phyloP scores from a whole-genome alignment of 2,797 vertebrate genomes.

The Sebastes alutus region DNA sequence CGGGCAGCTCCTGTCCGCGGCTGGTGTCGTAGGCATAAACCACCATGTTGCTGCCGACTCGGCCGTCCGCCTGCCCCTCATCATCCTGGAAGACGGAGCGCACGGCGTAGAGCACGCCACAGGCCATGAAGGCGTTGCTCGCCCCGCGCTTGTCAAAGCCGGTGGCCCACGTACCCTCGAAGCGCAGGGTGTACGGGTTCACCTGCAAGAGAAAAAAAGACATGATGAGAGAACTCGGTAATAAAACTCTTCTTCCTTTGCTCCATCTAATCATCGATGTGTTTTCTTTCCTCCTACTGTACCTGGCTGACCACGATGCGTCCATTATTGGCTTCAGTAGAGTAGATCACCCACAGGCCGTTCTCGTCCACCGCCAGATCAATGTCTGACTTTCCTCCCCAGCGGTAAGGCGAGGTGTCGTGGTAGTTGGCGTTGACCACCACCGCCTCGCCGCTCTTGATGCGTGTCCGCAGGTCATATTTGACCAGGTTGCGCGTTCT shows the following conservation, averaged over 20 bases:
- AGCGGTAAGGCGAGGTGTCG: conserved; percentile 94
- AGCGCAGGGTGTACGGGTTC: conserved; percentile 94
- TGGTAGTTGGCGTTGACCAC: conserved; percentile 94
- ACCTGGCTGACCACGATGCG: conserved; percentile 92
- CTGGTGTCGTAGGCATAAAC: conserved; percentile 94
- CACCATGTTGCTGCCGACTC: conserved; percentile 88
- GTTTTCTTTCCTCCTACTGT: conserved; percentile 59
- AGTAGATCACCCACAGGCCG: conserved; percentile 95
- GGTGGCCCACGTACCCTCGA: conserved; percentile 94
- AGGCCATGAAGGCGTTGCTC: conserved; percentile 95
- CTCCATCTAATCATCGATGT: background rate
- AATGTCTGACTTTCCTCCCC: conserved; percentile 96
- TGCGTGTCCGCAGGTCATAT: conserved; percentile 92
- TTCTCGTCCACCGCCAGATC: conserved; percentile 95
- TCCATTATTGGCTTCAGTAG: conserved; percentile 92
- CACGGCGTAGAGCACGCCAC: conserved; percentile 92
- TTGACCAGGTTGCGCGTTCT: conserved; percentile 94
- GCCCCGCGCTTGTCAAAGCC: conserved; percentile 93
- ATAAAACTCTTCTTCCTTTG: background rate
- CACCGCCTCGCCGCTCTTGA: conserved; percentile 94
- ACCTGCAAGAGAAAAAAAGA: conserved; percentile 72
- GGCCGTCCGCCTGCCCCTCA: conserved; percentile 90
- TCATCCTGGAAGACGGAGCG: conserved; percentile 93
- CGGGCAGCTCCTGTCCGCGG: conserved; percentile 85
- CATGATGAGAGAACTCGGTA: background rate